Percentiles rank a stretch among this genome's conserved stretches.
Conservation (phyloP, 64 coral and sea anemone species). For the Stichodactyla helianthus region DNA sequence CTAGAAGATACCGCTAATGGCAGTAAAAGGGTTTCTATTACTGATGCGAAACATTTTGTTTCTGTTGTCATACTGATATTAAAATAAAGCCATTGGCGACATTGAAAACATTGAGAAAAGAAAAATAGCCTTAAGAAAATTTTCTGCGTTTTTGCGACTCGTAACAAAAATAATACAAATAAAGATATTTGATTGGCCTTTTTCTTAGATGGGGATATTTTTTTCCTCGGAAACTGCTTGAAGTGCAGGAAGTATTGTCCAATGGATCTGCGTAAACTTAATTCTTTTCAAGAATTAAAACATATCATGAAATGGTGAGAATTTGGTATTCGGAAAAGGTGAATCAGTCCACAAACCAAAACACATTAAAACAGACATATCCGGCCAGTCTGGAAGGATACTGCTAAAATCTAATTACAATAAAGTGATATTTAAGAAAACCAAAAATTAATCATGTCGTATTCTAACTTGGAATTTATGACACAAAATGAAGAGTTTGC, state of each 20-base stretch:
- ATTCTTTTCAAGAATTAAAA: not conserved
- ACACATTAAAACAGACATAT: not conserved
- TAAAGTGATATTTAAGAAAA: not conserved
- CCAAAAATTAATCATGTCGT: not conserved
- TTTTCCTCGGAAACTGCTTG: not conserved
- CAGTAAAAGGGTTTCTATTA: not conserved
- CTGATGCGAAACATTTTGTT: not conserved
- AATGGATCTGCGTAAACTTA: not conserved
- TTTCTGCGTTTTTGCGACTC: not conserved
- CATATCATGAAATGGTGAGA: not conserved
- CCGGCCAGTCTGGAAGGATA: not conserved
- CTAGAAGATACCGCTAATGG: conserved; percentile 9
- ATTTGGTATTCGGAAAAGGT: not conserved
- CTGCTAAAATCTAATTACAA: too few relatives aligned
- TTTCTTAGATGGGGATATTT: not conserved
- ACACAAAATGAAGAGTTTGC: not conserved
- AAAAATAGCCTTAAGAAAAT: conserved; percentile 7
- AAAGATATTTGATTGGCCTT: not conserved
- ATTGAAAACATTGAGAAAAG: not conserved
- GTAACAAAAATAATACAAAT: not conserved
- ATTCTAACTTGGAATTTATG: not conserved
- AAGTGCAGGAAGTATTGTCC: not conserved
- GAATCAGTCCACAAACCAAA: not conserved
- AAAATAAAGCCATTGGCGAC: not conserved
- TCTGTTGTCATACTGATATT: not conserved